Percentiles rank a stretch among this genome's conserved stretches.
These are phyloP conservation scores for Melinaea marsaeus DNA, from an alignment of 2,888 invertebrate genomes.

Conservation along the genomic window DNA sequence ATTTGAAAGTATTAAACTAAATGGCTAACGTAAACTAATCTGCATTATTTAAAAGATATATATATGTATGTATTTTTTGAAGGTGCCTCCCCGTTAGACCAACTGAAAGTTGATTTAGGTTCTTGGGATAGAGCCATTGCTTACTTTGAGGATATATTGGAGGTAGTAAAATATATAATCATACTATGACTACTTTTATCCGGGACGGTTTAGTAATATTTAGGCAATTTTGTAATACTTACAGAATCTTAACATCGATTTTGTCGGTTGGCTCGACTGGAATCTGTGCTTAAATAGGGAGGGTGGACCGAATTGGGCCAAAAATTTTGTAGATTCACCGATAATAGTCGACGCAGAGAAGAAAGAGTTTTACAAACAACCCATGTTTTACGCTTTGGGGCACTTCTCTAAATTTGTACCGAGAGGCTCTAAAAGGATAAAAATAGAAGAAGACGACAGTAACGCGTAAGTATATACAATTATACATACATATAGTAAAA, in stretches of 20 bases:
- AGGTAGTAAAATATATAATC: constrained; percentile 36
- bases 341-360: constrained; percentile 62
- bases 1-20: not conserved
- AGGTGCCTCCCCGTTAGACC: constrained; percentile 68
- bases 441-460: constrained; percentile 19
- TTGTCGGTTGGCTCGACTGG: constrained; percentile 92
- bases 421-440: constrained; percentile 69
- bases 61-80: not conserved
- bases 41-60: too few relatives aligned
- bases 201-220: not conserved
- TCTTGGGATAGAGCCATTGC: constrained; percentile 82
- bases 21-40: too few relatives aligned
- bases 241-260: constrained; percentile 83
- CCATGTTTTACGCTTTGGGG: constrained; percentile 88
- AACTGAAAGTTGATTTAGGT: constrained; percentile 77
- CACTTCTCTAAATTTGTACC: constrained; percentile 86
- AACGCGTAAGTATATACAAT: too few relatives aligned
- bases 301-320: constrained; percentile 88
- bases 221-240: constrained; percentile 3
- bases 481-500: too few relatives aligned
- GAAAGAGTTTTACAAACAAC: constrained; percentile 90
- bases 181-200: constrained; percentile 9
- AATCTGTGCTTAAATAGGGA: constrained; percentile 84
- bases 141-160: constrained; percentile 80
- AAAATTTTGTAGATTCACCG: constrained; percentile 86